phyloP scores from a whole-genome alignment of 1,140 invertebrate genomes.

The Agraylea sexmaculata region DNA sequence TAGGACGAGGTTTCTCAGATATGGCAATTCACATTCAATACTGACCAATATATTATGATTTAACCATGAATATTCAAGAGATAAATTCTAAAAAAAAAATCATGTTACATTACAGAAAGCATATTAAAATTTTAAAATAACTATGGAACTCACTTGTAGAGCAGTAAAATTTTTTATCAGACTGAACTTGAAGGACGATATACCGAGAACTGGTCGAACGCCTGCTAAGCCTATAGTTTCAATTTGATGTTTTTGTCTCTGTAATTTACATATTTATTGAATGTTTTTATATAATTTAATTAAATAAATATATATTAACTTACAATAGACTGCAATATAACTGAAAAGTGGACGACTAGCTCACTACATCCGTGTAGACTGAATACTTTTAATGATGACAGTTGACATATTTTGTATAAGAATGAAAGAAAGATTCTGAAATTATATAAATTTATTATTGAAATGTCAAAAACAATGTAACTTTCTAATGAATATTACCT shows the following conservation, averaged over 20 bases:
- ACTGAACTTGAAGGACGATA: conserved; percentile 10
- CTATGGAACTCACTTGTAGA: conserved; percentile 11
- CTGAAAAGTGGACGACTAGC: conserved; percentile 10
- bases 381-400: conserved; percentile 13
- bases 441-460: background rate
- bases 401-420: conserved; percentile 13
- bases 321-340: conserved; percentile 17
- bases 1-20: conserved; percentile 13
- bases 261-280: conserved; percentile 3
- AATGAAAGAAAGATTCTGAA: conserved; percentile 13
- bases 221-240: conserved; percentile 16
- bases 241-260: conserved; percentile 9
- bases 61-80: background rate
- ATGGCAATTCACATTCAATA: conserved; percentile 9
- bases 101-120: background rate
- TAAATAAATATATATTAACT: conserved; percentile 1
- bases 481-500: conserved; percentile 10
- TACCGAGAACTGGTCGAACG: conserved; percentile 7
- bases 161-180: conserved; percentile 12
- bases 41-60: background rate
- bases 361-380: conserved; percentile 19
- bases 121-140: too few relatives aligned
- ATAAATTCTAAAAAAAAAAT: conserved; percentile 3
- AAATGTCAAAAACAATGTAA: background rate
- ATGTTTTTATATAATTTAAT: background rate